Percentiles rank a stretch among this genome's conserved stretches.
phyloP scores from a whole-genome alignment of 1,140 invertebrate species.

The Akabosia matsudoensis region DNA sequence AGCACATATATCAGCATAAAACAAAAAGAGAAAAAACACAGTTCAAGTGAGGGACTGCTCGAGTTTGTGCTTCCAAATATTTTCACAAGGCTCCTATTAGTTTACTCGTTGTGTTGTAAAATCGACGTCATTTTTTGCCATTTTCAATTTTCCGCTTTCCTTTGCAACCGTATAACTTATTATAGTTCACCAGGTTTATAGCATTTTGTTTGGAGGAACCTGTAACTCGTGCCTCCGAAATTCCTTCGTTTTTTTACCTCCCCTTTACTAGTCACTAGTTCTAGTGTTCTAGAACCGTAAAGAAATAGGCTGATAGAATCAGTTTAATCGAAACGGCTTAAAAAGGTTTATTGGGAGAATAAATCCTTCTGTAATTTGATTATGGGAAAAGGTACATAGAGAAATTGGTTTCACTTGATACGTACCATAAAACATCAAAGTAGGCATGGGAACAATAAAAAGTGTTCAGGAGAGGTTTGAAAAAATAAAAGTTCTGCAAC shows the following conservation, averaged over 20 bases:
- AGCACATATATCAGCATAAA: no score
- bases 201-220: not conserved
- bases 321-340: not conserved
- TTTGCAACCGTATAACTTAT: not conserved
- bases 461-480: no score
- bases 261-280: no score
- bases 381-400: not conserved
- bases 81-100: not conserved
- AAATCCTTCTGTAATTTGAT: not conserved
- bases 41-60: not conserved
- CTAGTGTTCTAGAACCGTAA: not conserved
- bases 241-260: no score
- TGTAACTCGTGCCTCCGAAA: not conserved
- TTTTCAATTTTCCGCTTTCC: not conserved
- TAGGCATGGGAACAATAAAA: not conserved
- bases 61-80: constrained; percentile 7
- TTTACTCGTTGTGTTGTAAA: not conserved
- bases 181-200: not conserved
- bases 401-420: not conserved
- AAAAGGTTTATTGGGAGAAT: not conserved
- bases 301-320: not conserved
- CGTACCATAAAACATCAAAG: not conserved
- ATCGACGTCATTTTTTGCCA: not conserved
- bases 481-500: no score
- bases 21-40: not conserved